A percentile compares a stretch with the other conserved stretches of the same genome.
phyloP scores from a whole-genome alignment of 1,140 invertebrate species.

The Maniola jurtina region DNA sequence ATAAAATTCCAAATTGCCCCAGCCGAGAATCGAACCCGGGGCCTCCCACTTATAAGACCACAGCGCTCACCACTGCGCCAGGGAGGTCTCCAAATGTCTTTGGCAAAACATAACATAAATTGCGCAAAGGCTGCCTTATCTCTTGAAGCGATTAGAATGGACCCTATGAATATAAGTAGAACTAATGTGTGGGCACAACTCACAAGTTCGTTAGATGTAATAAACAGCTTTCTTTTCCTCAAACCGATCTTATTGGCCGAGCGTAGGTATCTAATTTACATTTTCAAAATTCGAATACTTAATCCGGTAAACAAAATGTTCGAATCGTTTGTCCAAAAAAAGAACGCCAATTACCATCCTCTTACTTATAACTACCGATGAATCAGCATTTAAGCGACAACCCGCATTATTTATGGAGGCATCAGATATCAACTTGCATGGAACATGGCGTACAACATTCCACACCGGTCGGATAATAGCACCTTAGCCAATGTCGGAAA shows the following conservation, averaged over 20 bases:
- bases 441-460: slow-evolving; percentile 48
- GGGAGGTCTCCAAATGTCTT: no score
- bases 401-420: slow-evolving; percentile 48
- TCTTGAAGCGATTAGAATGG: no score
- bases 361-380: slow-evolving; percentile 46
- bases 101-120: no score
- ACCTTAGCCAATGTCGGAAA: slow-evolving; percentile 50
- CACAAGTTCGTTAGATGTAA: no score
- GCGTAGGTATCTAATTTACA: neutral
- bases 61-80: no score
- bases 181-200: no score
- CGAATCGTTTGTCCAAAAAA: slow-evolving; percentile 19
- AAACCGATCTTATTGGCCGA: neutral
- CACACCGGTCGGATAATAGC: slow-evolving; percentile 37
- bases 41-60: no score
- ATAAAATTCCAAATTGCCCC: no score
- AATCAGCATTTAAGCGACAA: slow-evolving; percentile 60
- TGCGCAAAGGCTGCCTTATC: no score
- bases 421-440: slow-evolving; percentile 40
- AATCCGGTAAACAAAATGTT: slow-evolving; percentile 15
- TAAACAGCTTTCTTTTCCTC: neutral
- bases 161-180: no score
- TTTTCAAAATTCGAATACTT: slow-evolving; percentile 6
- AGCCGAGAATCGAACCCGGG: no score
- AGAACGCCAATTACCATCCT: slow-evolving; percentile 42